Evolutionary conservation across 2,888 invertebrate genomes (phyloP), one percentile per base, ranked within the genome.

Genomic region (Tiphia femorata): DNA sequence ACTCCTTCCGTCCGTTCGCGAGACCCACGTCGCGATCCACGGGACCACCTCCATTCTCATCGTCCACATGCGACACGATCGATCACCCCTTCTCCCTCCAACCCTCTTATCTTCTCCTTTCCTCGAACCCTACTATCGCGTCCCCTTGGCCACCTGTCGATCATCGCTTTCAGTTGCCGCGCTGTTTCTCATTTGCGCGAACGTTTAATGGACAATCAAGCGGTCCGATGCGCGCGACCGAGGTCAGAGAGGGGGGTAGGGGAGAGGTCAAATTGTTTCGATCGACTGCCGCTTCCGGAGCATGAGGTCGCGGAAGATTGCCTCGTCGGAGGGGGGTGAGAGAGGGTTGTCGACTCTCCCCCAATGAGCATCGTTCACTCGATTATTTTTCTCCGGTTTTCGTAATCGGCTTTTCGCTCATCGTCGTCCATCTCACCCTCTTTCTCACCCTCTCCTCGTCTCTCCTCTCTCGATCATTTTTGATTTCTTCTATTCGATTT

Each of bases 171-270:
- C 14, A 27, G n/a, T 17, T 56, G 60, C 58, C 57, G 54, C 37
- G 49, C 54, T 54, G 57, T 62, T 68, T 46, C 61, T 59, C 58
- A 40, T 63, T 44, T 44, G 19, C n/a, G 27, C 42, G 59, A n/a
- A 44, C 52, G 65, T 65, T 71, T 78, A 75, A 78, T 78, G 76
- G 78, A 77, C 78, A 78, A 78, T 78, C 75, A 78, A 62, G 69
- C 61, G 38, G 51, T n/a, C 43, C 54, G 58, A 48, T 37, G 46
- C 57, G 65, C n/a, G n/a, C n/a, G n/a, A n/a, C n/a, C n/a, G n/a
- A n/a, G n/a, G n/a, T n/a, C n/a, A n/a, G n/a, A n/a, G n/a, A n/a
- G n/a, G n/a, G n/a, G n/a, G n/a, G n/a, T n/a, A n/a, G n/a, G n/a
- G n/a, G n/a, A 65, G 49, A 58, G 58, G 41, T 72, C 67, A 75